Percentiles rank a stretch among this genome's conserved stretches.
These are phyloP conservation scores for Mesochorus sp. DNA, from an alignment of 2,888 invertebrate species.

Conservation along the genomic window DNA sequence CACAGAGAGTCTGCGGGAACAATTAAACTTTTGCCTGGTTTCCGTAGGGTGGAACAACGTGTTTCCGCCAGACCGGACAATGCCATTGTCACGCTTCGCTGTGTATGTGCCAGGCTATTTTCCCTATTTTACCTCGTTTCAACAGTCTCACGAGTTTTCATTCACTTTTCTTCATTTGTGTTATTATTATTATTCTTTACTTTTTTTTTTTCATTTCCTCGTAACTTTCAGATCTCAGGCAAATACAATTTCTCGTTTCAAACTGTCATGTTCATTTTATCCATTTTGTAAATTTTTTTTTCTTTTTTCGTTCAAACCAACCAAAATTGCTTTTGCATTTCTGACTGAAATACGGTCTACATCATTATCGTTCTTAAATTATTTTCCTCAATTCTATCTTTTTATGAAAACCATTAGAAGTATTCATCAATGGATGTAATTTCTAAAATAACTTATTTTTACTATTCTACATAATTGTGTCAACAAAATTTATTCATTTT, in stretches of 20 bases:
- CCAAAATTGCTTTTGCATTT: too few species aligned
- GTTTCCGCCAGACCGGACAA: constrained; percentile 65
- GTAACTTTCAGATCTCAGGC: background rate
- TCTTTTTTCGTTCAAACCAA: background rate
- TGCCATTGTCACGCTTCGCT: constrained; percentile 57
- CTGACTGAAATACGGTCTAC: too few species aligned
- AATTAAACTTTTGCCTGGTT: constrained; percentile 69
- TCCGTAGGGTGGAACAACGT: constrained; percentile 56
- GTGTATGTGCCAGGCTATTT: constrained; percentile 30
- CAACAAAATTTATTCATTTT: too few species aligned
- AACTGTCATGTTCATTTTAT: constrained; percentile 4
- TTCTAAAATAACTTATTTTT: too few species aligned
- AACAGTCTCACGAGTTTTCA: constrained; percentile 4
- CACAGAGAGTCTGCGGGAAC: constrained; percentile 58
- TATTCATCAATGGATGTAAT: too few species aligned
- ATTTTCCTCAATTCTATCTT: too few species aligned
- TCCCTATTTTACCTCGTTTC: constrained; percentile 25
- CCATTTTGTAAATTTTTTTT: background rate
- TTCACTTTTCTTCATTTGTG: background rate
- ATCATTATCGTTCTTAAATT: too few species aligned
- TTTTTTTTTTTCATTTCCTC: constrained; percentile 9
- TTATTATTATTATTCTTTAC: too few species aligned
- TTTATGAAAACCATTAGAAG: too few species aligned
- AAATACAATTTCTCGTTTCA: background rate
- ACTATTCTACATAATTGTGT: too few species aligned